Conservation (phyloP, 2,113 vertebrate species). For the Alexandromys fortis region DNA sequence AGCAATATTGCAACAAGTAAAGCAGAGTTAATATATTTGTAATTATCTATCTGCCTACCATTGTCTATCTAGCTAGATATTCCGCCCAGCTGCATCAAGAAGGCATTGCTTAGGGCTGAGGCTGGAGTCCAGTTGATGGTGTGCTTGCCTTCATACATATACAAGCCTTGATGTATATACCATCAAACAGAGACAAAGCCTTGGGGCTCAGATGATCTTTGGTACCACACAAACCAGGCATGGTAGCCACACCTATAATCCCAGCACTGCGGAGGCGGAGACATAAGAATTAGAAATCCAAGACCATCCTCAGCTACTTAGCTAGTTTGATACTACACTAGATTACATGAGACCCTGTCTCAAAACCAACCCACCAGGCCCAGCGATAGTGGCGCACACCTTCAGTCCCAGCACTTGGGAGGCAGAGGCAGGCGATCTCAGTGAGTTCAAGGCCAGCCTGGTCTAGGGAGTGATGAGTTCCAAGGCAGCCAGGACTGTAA, state of each 20-base stretch:
- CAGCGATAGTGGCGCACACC: too few relatives aligned
- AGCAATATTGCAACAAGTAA: background rate
- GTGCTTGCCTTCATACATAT: background rate
- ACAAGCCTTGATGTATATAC: background rate
- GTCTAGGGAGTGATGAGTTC: too few relatives aligned
- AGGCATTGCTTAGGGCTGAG: background rate
- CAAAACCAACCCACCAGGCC: too few relatives aligned
- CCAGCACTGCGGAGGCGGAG: background rate
- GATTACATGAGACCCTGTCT: background rate
- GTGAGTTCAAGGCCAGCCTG: too few relatives aligned
- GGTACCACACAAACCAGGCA: background rate
- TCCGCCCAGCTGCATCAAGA: background rate
- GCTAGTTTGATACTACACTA: background rate
- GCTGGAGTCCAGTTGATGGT: background rate
- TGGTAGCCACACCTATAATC: background rate
- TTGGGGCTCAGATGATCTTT: background rate
- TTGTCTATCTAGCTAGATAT: background rate
- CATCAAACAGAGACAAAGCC: background rate
- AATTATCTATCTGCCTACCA: background rate
- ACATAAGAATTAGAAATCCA: background rate
- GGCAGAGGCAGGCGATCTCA: too few relatives aligned
- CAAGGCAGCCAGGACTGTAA: too few relatives aligned
- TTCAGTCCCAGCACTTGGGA: too few relatives aligned
- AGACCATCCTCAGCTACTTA: background rate
- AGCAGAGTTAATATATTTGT: background rate